These are phyloP conservation scores for Fabriciana adippe DNA, from an alignment of 2,888 invertebrate genomes.

Conservation along the genomic window DNA sequence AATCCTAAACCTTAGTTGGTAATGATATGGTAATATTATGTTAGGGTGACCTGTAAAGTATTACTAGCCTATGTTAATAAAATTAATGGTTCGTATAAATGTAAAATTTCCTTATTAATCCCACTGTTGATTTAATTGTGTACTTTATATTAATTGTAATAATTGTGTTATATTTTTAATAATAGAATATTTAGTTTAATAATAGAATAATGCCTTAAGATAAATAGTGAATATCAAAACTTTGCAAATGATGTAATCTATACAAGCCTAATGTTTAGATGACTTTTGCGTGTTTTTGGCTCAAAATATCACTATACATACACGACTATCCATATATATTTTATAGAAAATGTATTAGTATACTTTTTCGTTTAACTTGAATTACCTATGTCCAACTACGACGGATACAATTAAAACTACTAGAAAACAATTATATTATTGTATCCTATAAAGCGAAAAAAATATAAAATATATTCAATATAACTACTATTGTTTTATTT, in stretches of 20 bases:
- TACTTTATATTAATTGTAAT: conserved; percentile 23
- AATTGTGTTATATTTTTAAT: conserved; percentile 15
- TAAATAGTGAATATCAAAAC: conserved; percentile 36
- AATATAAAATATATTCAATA: conserved; percentile 55
- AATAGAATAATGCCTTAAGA: conserved; percentile 36
- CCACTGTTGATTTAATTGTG: conserved; percentile 6
- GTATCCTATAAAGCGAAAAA: conserved; percentile 54
- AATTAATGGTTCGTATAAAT: conserved; percentile 18
- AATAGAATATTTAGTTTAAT: not conserved
- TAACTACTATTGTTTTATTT: conserved; percentile 39
- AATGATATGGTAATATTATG: conserved; percentile 45
- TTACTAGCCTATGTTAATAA: conserved; percentile 63
- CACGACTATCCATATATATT: conserved; percentile 54
- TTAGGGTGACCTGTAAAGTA: conserved; percentile 63
- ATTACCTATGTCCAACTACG: conserved; percentile 38
- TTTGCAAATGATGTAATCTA: conserved; percentile 30
- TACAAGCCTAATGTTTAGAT: conserved; percentile 40
- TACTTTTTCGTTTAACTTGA: conserved; percentile 61
- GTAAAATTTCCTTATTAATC: conserved; percentile 15
- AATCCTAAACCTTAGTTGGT: conserved; percentile 45
- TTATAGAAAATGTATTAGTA: conserved; percentile 57
- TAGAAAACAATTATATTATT: conserved; percentile 57
- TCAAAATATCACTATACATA: conserved; percentile 43
- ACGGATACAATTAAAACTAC: conserved; percentile 49
- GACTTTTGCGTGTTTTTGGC: conserved; percentile 40